These are phyloP conservation scores for Labrus mixtus DNA, from an alignment of 2,113 vertebrate species.

Conservation along the genomic window DNA sequence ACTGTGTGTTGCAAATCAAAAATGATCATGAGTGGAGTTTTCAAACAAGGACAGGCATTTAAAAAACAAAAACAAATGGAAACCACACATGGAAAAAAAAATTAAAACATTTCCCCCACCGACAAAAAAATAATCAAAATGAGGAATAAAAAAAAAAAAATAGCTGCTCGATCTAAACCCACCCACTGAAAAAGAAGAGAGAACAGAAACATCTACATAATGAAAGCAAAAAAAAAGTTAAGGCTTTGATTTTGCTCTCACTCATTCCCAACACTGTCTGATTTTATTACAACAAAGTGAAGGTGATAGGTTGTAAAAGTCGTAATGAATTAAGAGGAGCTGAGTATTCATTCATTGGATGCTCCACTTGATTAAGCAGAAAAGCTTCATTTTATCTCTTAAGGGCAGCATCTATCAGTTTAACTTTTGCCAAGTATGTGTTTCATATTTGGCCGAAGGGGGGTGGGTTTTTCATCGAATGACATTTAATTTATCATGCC, in stretches of 20 bases:
- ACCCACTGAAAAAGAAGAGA: slow-evolving; percentile 43
- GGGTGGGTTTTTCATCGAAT: slow-evolving; percentile 48
- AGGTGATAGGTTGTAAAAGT: slow-evolving; percentile 34
- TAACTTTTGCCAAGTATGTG: slow-evolving; percentile 64
- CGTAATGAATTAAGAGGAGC: slow-evolving; percentile 48
- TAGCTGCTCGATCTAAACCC: slow-evolving; percentile 51
- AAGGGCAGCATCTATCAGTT: slow-evolving; percentile 63
- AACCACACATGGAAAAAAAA: slow-evolving; percentile 64
- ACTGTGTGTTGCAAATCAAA: slow-evolving; percentile 71
- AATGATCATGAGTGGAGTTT: slow-evolving; percentile 56
- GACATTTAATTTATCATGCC: slow-evolving; percentile 69
- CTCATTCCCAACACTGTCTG: slow-evolving; percentile 6
- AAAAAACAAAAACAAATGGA: slow-evolving; percentile 52
- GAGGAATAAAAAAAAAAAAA: slow-evolving; percentile 28
- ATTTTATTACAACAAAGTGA: slow-evolving; percentile 31
- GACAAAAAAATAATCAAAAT: slow-evolving; percentile 51
- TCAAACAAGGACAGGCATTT: slow-evolving; percentile 61
- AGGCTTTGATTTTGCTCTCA: slow-evolving; percentile 26
- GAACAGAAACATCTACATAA: slow-evolving; percentile 21
- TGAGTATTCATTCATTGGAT: slow-evolving; percentile 47
- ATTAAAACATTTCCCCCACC: slow-evolving; percentile 58
- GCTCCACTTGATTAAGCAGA: slow-evolving; percentile 55
- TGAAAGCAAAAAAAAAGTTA: slow-evolving; percentile 31
- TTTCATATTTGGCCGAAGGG: slow-evolving; percentile 67
- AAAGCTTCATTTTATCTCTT: slow-evolving; percentile 56